Base-by-base conservation (phyloP, 2,888 invertebrate species). In the Drosophila pullipes region DNA sequence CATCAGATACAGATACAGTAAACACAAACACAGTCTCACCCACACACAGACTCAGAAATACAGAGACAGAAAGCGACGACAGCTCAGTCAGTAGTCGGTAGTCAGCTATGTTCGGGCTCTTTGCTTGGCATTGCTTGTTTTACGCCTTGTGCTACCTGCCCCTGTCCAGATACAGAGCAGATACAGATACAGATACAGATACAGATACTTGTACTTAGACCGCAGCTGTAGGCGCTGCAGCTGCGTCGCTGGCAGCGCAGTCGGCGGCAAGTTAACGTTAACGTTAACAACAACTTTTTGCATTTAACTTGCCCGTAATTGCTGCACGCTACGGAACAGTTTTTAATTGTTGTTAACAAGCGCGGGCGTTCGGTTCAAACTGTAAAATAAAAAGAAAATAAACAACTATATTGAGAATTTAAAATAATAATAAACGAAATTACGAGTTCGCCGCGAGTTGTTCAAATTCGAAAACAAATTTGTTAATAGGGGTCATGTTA, bases 271-370 rank as follows among this genome's bases (percentile, higher is more conserved):
- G 66, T 76, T 69, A 68, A 77, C 76, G 60, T 80, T 66, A 64
- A 78, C 60, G 71, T 71, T 71, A 78, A 81, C 62, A 58, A 37
- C 30, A 62, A 54, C 72, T 66, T 70, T 69, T 77, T 73, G 76
- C 72, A 81, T 76, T 78, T 87, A 89, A 87, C 90, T 83, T 85
- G 85, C 78, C 87, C 87, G 80, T 87, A 91, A 91, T 83, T 88
- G 89, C 81, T 76, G 81, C 68, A 39, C 74, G 79, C 88, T 63
- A 44, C 83, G 78, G 74, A 83, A 81, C 83, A 80, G 77, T 79
- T 83, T 76, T 92, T 90, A 92, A 91, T 92, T 92, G 91, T 85
- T 91, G 82, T 89, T 89, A 92, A 89, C 87, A 88, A 77, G 82
- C 83, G 85, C 78, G 82, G 88, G 84, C 80, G 89, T 81, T 90